phyloP scores from a whole-genome alignment of 2,888 invertebrate genomes.

The Ichneumoninae sp. region DNA sequence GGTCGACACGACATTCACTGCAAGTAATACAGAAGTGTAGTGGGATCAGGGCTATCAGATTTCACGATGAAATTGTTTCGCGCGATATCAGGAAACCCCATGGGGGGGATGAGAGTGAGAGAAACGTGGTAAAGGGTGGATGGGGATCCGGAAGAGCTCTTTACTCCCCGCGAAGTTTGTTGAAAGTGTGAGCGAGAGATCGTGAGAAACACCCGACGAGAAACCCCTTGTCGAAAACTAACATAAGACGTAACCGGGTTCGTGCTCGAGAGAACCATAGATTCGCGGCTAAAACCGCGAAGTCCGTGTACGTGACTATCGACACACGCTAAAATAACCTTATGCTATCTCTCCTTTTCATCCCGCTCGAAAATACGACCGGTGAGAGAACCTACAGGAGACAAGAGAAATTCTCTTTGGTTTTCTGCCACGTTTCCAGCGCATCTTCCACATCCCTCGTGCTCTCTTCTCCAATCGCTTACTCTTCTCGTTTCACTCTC shows the following conservation, averaged over 20 bases:
- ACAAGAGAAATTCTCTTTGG: slow-evolving; percentile 46
- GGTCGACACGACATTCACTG: not conserved
- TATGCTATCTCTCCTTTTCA: slow-evolving; percentile 49
- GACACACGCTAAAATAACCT: slow-evolving; percentile 62
- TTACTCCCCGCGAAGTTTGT: slow-evolving; percentile 26
- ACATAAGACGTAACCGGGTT: slow-evolving; percentile 61
- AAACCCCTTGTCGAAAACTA: slow-evolving; percentile 48
- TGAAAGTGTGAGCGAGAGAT: slow-evolving; percentile 30
- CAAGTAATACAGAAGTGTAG: not conserved
- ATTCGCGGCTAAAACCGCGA: slow-evolving; percentile 60
- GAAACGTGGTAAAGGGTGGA: slow-evolving; percentile 18
- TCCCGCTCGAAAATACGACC: slow-evolving; percentile 21
- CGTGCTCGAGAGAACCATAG: slow-evolving; percentile 56
- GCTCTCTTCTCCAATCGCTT: slow-evolving; percentile 53
- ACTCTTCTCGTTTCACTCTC: slow-evolving; percentile 35
- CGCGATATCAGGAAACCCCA: slow-evolving; percentile 10
- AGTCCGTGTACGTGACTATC: slow-evolving; percentile 63
- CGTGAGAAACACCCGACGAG: slow-evolving; percentile 59
- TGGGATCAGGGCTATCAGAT: slow-evolving; percentile 17
- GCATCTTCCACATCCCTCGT: slow-evolving; percentile 46
- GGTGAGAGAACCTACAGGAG: not conserved
- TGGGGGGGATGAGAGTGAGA: slow-evolving; percentile 5
- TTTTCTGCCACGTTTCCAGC: slow-evolving; percentile 51
- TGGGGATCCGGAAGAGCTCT: not conserved
- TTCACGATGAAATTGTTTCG: slow-evolving; percentile 47